Conservation (phyloP, 2,113 vertebrate species). For the Takifugu flavidus region DNA sequence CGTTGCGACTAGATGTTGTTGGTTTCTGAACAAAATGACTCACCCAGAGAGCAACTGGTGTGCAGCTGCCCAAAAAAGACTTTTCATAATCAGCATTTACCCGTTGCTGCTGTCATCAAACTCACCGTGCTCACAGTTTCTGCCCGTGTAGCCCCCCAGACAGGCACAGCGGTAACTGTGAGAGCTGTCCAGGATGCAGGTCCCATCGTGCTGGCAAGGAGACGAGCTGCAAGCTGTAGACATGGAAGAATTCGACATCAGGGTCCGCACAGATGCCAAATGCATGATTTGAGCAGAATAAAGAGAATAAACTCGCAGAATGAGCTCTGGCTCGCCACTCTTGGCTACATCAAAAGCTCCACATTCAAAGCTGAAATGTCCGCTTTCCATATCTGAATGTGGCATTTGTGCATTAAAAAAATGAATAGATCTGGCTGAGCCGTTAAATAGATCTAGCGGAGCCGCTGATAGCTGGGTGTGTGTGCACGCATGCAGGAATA, state of each 20-base stretch:
- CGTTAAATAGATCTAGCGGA: slow-evolving; percentile 36
- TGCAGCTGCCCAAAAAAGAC: slow-evolving; percentile 1
- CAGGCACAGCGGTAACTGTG: slow-evolving; percentile 87
- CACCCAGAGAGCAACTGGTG: too few relatives aligned
- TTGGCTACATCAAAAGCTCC: not conserved
- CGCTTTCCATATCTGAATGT: slow-evolving; percentile 21
- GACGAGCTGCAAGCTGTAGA: slow-evolving; percentile 88
- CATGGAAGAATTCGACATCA: slow-evolving; percentile 20
- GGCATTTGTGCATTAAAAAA: slow-evolving; percentile 12
- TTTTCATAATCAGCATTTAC: not conserved
- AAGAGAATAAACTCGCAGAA: not conserved
- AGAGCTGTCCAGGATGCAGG: slow-evolving; percentile 82
- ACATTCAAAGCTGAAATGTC: slow-evolving; percentile 20
- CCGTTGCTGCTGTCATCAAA: not conserved
- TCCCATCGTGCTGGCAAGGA: slow-evolving; percentile 92
- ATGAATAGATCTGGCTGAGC: slow-evolving; percentile 32
- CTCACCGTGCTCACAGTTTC: slow-evolving; percentile 88
- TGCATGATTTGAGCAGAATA: not conserved
- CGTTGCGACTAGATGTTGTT: not conserved
- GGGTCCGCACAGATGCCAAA: slow-evolving; percentile 1
- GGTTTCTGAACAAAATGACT: too few relatives aligned
- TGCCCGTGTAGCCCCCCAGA: slow-evolving; percentile 91
- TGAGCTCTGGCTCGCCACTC: not conserved
- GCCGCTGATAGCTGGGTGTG: slow-evolving; percentile 1
- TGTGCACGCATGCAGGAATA: not conserved